Base-by-base conservation (phyloP, 2,797 vertebrate species). In the Yasuhikotakia modesta region DNA sequence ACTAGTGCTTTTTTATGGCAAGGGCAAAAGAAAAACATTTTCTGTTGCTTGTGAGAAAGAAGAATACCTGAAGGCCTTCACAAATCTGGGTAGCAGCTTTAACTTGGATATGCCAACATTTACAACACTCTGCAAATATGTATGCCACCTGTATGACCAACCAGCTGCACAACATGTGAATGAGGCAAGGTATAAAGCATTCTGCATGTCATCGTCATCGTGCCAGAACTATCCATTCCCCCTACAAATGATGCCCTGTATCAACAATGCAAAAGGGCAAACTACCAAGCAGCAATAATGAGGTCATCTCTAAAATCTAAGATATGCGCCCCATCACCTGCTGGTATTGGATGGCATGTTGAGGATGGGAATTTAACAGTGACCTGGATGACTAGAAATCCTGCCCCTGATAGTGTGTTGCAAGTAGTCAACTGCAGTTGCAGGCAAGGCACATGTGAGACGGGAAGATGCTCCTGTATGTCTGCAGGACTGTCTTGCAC, bases 191-290 rank as follows among this genome's bases (percentile, higher is more conserved):
- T 79, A 80, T 76, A 27, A 83, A 82, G 70, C 73, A 67, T 83
- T 79, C 63, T 82, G 75, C 52, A 82, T 82, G 77, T 32, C 79
- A 74, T 63, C 77, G 2, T 81, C 78, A 64, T 39, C 70, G 83
- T 85, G 63, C 76, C 79, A 70, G 79, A 86, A 77, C 46, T 68
- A 27, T 85, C 63, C 32, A 81, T 86, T 21, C 76, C 69, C 53
- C 63, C 46, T 2, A 84, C 76, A 77, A 84, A 48, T 74, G 73
- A 85, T n/a, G 70, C 79, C 67, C 43, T 82, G 39, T 66, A 78
- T 45, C 76, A 79, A 65, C 80, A 84, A 74, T 82, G 78, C 78
- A 84, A 81, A 81, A 82, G 80, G 80, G 68, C 74, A 79, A 86
- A 81, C 39, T 84, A 84, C 45, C 66, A 83, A 73, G 79, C 78